A percentile compares a stretch with the other conserved stretches of the same genome.
These are phyloP conservation scores for Lethrus apterus DNA, from an alignment of 1,140 invertebrate genomes.

Conservation along the genomic window DNA sequence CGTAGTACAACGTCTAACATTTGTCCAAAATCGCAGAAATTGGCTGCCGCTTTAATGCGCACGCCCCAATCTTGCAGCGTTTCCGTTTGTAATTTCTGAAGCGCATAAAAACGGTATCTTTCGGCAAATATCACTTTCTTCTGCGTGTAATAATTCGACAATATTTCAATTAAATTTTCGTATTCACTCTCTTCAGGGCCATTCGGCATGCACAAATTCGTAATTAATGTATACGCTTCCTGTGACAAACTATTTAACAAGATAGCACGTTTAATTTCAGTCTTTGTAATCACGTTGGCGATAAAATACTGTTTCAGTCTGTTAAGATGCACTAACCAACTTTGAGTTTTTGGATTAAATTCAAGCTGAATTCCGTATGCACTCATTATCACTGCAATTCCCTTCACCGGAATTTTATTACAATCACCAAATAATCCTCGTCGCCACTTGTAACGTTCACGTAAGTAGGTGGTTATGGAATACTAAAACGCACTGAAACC, in stretches of 20 bases:
- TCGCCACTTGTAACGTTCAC: no score
- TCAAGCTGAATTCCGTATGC: no score
- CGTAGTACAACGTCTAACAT: background rate
- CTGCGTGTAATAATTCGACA: background rate
- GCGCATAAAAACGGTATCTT: background rate
- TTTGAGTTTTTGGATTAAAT: background rate
- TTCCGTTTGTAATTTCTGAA: background rate
- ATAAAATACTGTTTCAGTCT: background rate
- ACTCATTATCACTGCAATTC: no score
- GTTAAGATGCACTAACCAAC: background rate
- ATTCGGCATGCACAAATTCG: background rate
- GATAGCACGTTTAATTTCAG: background rate
- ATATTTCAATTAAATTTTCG: background rate
- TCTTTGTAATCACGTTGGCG: background rate
- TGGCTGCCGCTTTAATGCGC: background rate
- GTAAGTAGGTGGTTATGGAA: no score
- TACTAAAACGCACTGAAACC: no score
- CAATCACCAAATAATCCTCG: no score
- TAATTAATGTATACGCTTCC: background rate
- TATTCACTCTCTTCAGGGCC: background rate
- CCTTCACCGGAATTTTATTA: no score
- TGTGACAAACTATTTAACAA: background rate
- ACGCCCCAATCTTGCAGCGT: background rate
- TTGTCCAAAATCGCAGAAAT: conserved; percentile 1
- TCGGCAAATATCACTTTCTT: background rate